A percentile compares a stretch with the other conserved stretches of the same genome.
These are phyloP conservation scores for Lagorchestes hirsutus DNA, from an alignment of 2,797 vertebrate genomes.

Conservation along the genomic window DNA sequence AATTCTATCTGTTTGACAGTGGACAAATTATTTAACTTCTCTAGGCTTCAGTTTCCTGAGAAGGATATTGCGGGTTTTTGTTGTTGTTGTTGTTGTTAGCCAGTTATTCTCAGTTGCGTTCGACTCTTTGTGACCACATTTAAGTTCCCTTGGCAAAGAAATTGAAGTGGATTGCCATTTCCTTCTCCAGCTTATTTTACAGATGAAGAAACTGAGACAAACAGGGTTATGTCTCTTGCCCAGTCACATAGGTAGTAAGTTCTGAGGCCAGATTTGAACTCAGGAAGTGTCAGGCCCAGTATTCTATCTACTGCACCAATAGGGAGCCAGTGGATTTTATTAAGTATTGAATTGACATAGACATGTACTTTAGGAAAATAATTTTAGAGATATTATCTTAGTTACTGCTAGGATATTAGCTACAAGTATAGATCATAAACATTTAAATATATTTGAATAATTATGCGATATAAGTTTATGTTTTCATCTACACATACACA, in stretches of 20 bases:
- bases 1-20: not conserved
- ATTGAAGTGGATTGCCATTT: not conserved
- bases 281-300: not conserved
- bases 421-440: constrained; percentile 10
- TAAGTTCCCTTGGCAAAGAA: not conserved
- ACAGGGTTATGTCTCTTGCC: not conserved
- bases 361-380: not conserved
- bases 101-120: not conserved
- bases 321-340: not conserved
- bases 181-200: not conserved
- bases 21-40: not conserved
- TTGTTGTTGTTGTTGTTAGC: not conserved
- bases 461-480: not conserved
- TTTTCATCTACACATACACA: not conserved
- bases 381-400: not conserved
- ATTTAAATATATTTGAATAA: constrained; percentile 53
- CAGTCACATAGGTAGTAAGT: not conserved
- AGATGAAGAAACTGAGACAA: not conserved
- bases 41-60: not conserved
- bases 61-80: not conserved
- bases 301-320: not conserved
- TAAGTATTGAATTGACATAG: not conserved
- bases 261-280: not conserved
- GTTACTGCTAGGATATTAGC: constrained; percentile 2
- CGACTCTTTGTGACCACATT: not conserved